These are phyloP conservation scores for Atta colombica DNA, from an alignment of 1,140 invertebrate species.

Conservation along the genomic window DNA sequence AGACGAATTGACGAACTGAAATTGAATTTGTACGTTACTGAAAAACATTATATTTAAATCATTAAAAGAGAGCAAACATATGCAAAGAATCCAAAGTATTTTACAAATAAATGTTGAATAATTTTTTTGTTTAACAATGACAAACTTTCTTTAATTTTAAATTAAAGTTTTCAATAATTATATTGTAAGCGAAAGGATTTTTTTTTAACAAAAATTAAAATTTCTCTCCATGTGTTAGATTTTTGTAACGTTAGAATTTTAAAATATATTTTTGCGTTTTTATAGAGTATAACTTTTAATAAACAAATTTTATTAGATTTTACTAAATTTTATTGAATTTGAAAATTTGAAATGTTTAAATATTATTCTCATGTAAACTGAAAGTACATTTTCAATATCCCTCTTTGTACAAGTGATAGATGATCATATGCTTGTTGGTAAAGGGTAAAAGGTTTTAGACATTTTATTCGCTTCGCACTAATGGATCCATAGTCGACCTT, in stretches of 20 bases:
- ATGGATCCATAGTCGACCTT: conserved; percentile 46
- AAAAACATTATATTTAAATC: conserved; percentile 28
- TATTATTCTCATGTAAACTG: conserved; percentile 31
- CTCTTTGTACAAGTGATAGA: conserved; percentile 26
- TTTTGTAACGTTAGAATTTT: not conserved
- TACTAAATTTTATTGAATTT: conserved; percentile 12
- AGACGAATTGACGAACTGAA: conserved; percentile 20
- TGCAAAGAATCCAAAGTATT: conserved; percentile 10
- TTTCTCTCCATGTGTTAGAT: not conserved
- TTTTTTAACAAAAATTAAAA: not conserved
- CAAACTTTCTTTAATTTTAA: not conserved
- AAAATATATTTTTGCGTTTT: conserved; percentile 3
- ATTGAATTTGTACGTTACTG: conserved; percentile 19
- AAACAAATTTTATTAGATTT: not conserved
- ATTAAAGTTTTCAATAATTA: not conserved
- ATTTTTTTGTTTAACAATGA: not conserved
- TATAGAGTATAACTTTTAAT: not conserved
- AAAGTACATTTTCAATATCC: conserved; percentile 13
- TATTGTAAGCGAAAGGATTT: not conserved
- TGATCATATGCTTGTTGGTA: conserved; percentile 14
- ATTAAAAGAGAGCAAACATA: not conserved
- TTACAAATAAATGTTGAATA: not conserved
- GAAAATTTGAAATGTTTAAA: not conserved
- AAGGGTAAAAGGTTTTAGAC: conserved; percentile 50
- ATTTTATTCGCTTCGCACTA: conserved; percentile 40